Evolutionary conservation across 2,888 invertebrate genomes (phyloP).

Genomic region (Thumatha senex): DNA sequence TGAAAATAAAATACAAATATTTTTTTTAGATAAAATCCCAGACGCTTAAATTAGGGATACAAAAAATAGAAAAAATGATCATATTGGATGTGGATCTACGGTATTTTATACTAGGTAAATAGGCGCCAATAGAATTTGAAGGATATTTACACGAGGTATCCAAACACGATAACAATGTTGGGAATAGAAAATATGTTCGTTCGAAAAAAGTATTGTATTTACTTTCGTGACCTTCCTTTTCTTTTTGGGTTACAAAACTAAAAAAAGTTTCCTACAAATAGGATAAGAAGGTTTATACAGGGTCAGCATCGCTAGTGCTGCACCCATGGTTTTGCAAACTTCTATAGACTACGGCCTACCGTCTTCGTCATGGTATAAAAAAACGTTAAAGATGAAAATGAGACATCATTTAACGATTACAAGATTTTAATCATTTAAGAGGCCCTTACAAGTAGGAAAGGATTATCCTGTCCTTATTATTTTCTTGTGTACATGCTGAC

Average conservation of each 20-base stretch:
- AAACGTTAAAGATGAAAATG: no score
- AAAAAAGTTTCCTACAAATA: neutral
- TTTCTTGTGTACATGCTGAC: no score
- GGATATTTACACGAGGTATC: constrained; percentile 15
- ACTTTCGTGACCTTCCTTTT: constrained; percentile 4
- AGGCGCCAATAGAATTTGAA: constrained; percentile 11
- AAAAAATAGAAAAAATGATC: neutral
- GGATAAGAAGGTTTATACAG: no score
- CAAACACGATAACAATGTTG: constrained; percentile 17
- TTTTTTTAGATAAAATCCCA: neutral
- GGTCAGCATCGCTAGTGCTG: no score
- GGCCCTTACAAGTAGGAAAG: no score
- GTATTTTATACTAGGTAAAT: constrained; percentile 8
- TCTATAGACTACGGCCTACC: no score
- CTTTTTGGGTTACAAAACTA: neutral
- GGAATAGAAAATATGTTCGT: constrained; percentile 2
- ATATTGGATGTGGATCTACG: neutral
- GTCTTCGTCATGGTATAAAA: no score
- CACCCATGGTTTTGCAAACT: no score
- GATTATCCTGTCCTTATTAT: no score
- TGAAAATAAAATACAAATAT: neutral
- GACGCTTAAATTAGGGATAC: neutral
- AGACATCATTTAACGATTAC: no score
- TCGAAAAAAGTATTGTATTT: constrained; percentile 1
- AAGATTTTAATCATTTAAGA: no score